Percentiles rank a stretch among this genome's conserved stretches.
Conservation (phyloP, 2,888 invertebrate species). For the Erebia epiphron region DNA sequence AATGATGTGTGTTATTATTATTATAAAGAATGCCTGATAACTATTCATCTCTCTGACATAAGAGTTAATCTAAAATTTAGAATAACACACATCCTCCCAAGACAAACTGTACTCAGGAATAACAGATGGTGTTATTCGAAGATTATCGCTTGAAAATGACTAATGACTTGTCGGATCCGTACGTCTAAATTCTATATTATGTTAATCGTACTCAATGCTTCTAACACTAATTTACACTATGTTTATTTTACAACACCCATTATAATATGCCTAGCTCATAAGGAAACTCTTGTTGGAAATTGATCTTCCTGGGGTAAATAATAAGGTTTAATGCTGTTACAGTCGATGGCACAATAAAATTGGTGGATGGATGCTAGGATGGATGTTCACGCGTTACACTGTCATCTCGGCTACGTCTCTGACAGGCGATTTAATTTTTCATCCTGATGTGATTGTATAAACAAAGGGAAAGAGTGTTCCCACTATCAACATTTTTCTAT, state of each 20-base stretch:
- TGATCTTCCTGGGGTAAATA: conserved; percentile 29
- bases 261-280: conserved; percentile 36
- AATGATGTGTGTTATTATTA: no score
- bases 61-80: conserved; percentile 35
- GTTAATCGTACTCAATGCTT: conserved; percentile 74
- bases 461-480: conserved; percentile 61
- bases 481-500: conserved; percentile 51
- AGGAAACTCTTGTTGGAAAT: conserved; percentile 15
- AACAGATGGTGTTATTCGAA: conserved; percentile 74
- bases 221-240: conserved; percentile 74
- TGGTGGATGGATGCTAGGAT: conserved; percentile 44
- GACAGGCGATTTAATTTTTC: conserved; percentile 77
- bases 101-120: conserved; percentile 47
- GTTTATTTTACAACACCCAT: conserved; percentile 69
- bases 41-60: conserved; percentile 30
- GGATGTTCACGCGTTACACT: conserved; percentile 66
- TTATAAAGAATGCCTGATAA: not conserved
- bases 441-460: conserved; percentile 66
- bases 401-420: conserved; percentile 64
- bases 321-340: conserved; percentile 13
- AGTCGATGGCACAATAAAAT: conserved; percentile 20
- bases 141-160: conserved; percentile 77
- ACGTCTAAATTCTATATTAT: conserved; percentile 63
- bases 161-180: conserved; percentile 67
- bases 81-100: conserved; percentile 38